Evolutionary conservation across 2,797 vertebrate genomes (phyloP), one percentile per base, ranked within the genome.

Genomic region (Synaphobranchus kaupii): DNA sequence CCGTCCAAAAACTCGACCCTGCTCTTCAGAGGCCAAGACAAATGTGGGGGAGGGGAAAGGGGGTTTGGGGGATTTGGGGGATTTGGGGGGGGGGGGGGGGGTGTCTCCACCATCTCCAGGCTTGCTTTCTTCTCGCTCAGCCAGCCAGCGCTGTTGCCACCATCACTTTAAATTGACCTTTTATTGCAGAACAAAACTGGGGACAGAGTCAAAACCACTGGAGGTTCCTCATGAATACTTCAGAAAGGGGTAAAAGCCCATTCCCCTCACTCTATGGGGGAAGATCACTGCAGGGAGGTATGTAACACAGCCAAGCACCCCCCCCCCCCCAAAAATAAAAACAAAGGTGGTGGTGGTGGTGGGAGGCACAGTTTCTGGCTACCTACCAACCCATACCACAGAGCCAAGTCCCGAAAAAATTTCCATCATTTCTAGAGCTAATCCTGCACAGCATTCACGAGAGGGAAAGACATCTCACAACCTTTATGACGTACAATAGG

Each of bases 121-220:
- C 94, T 94, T 90, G 86, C 95, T 97, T 96, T 96, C 95, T 93
- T 95, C 89, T 91, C 93, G 92, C 90, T 92, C 95, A 95, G 95
- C 96, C 96, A 97, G 96, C 95, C 96, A 94, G 95, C 93, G 91
- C 94, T 94, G 93, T 95, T 96, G 96, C 95, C 96, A 96, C 94
- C 95, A 96, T 93, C 95, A 96, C 94, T 95, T 96, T 97, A 95
- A 96, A 96, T 97, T 95, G 95, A 95, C 94, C 95, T 94, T 96
- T 96, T 95, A 95, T 93, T 95, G 92, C 91, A 93, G 93, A 95
- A 93, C 92, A 89, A 95, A 95, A 96, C 94, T 93, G 92, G 94
- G 90, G 92, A 92, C 93, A 94, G 93, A 94, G 91, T 94, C 92
- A 94, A 94, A 94, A 94, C 93, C 94, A 91, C 92, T 93, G 95